Conservation (phyloP, 2,888 invertebrate species). For the Villa cingulata region DNA sequence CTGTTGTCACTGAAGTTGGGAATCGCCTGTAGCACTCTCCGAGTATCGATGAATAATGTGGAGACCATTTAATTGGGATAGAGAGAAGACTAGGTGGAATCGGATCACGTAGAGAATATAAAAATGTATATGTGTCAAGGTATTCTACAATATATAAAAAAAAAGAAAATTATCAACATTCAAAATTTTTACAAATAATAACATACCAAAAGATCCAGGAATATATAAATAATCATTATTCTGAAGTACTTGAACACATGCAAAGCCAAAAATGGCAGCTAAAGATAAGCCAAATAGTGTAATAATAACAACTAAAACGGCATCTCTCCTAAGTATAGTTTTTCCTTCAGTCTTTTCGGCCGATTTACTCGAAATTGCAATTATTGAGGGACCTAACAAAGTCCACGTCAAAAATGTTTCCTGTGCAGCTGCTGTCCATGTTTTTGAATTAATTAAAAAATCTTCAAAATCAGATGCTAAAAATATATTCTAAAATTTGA, state of each 20-base stretch:
- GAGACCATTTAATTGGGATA: constrained; percentile 33
- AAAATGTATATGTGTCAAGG: constrained; percentile 54
- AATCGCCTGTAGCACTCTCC: constrained; percentile 30
- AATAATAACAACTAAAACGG: constrained; percentile 51
- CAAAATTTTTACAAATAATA: constrained; percentile 1
- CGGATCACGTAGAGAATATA: constrained; percentile 47
- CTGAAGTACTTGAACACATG: constrained; percentile 64
- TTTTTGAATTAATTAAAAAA: constrained; percentile 68
- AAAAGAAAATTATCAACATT: constrained; percentile 20
- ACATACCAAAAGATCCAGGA: constrained; percentile 75
- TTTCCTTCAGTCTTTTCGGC: constrained; percentile 22
- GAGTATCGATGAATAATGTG: constrained; percentile 31
- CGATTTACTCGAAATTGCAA: constrained; percentile 29
- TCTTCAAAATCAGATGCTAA: constrained; percentile 70
- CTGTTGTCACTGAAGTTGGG: constrained; percentile 21
- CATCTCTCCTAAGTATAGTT: constrained; percentile 40
- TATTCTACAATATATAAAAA: constrained; percentile 44
- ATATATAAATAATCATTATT: constrained; percentile 60
- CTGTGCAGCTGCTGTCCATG: constrained; percentile 80
- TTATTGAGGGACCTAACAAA: constrained; percentile 41
- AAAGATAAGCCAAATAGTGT: constrained; percentile 63
- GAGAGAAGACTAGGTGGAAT: constrained; percentile 44
- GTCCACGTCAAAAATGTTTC: constrained; percentile 86
- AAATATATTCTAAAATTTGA: constrained; percentile 51
- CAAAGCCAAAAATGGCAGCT: constrained; percentile 67